Evolutionary conservation across 2,888 invertebrate genomes (phyloP), one percentile per base, ranked within the genome.

Genomic region (Orthosia cruda): DNA sequence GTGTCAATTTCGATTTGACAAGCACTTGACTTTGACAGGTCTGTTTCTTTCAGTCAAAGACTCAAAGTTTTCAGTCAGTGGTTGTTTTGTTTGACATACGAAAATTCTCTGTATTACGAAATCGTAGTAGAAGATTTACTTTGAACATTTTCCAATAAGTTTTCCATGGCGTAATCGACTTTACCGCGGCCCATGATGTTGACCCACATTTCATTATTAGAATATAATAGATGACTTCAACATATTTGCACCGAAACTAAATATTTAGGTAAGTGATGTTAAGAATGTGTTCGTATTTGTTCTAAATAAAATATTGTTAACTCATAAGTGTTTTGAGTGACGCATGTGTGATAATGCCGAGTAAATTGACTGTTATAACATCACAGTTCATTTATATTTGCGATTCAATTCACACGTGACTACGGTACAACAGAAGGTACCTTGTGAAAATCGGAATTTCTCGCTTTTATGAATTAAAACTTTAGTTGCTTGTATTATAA

Each of bases 71-170:
- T 40, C 57, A 16, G 55, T 59, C 57, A 57, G 26, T 52, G 59
- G 67, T 77, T 86, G 84, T 72, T 68, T 77, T 86, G 84, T 72
- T 68, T 74, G 71, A 76, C 71, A 49, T 40, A 73, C 66, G 75
- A 81, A 81, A 81, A 87, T 49, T 87, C 86, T 71, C 71, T 78
- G 66, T 86, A 86, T 94, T 95, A 95, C 94, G 94, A 95, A 94
- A 95, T 91, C 83, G 58, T 71, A 77, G 75, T 49, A 45, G 59
- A 58, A 74, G 86, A 74, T 75, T 64, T 47, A 75, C 69, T 54
- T 74, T 69, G 89, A 89, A 84, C 85, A 89, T 77, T 85, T 88
- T 85, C 85, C 87, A 75, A 86, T 83, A 87, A 83, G 79, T 89
- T 89, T 91, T 89, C 89, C 82, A 72, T 83, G 68, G 77, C 71